phyloP scores from a whole-genome alignment of 2,888 invertebrate genomes.

The Willowsia nigromaculata region DNA sequence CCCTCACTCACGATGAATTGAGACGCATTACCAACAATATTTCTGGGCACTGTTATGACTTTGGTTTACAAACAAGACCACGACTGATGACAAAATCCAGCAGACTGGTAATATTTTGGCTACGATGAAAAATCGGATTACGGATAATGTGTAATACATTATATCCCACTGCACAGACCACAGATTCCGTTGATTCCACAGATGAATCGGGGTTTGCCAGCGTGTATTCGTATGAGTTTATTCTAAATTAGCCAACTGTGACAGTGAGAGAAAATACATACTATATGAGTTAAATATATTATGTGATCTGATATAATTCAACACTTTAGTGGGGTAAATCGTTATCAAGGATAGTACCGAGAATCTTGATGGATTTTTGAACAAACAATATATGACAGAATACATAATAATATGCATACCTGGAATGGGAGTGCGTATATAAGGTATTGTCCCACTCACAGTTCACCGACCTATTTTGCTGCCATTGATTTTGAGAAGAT shows the following conservation, averaged over 20 bases:
- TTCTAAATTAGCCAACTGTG: not conserved
- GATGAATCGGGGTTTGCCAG: not conserved
- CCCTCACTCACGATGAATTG: constrained; percentile 34
- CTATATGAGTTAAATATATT: too few relatives aligned
- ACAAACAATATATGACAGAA: too few relatives aligned
- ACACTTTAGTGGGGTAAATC: too few relatives aligned
- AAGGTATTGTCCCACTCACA: too few relatives aligned
- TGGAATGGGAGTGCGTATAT: not conserved
- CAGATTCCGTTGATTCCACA: not conserved
- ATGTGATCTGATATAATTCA: too few relatives aligned
- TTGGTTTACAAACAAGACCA: too few relatives aligned
- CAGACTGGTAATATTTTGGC: too few relatives aligned
- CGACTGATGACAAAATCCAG: not conserved
- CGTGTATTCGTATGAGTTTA: not conserved
- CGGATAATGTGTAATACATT: too few relatives aligned
- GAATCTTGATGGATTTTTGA: not conserved
- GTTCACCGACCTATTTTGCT: not conserved
- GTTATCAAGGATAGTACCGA: not conserved
- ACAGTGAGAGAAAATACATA: not conserved
- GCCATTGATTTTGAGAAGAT: not conserved
- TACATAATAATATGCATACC: too few relatives aligned
- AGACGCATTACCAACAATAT: not conserved
- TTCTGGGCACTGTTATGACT: too few relatives aligned
- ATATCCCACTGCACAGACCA: too few relatives aligned
- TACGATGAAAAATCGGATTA: too few relatives aligned